Base-by-base conservation (phyloP, 2,888 invertebrate species). In the Poecilobothrus nobilitatus region DNA sequence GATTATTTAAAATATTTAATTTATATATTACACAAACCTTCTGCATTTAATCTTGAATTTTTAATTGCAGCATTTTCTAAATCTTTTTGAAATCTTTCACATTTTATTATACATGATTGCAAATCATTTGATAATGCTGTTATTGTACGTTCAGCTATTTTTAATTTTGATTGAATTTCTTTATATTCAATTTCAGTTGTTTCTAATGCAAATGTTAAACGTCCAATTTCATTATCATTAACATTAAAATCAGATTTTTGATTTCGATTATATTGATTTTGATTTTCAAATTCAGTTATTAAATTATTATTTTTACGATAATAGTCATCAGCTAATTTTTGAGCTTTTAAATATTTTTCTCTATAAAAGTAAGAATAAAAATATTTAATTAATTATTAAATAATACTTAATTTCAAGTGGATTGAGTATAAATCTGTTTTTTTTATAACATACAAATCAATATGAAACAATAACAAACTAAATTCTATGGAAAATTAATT, bases 61-160 rank as follows among this genome's bases (percentile, higher is more conserved):
- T 68, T 70, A 7, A 41, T 53, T 61, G 69, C 61, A 44, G 69
- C 71, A 12, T 68, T 41, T 20, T 72, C 70, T 27, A 71, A 65
- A 21, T 67, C 66, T 61, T 71, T 71, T 10, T 71, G 69, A 15
- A 70, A 63, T n/a, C 71, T n/a, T 70, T 72, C 72, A 63, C 70
- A 72, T 66, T 72, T 72, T 22, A 72, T 67, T n/a, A 72, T 71
- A 63, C 72, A 72, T 10, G 68, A 20, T 68, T 72, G 71, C 20
- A 72, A 65, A 69, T 72, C 71, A 18, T 63, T 44, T 62, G 72
- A 72, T 34, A 72, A 22, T 12, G 70, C 70, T 20, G 20, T 63
- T 18, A 71, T 70, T 15, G 72, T 72, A 61, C 69, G 69, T 64
- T 72, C 71, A 20, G 71, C 66, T 63, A 72, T 66, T 67, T 69